These are phyloP conservation scores for Acleris literana DNA, from an alignment of 2,888 invertebrate genomes.

Conservation along the genomic window DNA sequence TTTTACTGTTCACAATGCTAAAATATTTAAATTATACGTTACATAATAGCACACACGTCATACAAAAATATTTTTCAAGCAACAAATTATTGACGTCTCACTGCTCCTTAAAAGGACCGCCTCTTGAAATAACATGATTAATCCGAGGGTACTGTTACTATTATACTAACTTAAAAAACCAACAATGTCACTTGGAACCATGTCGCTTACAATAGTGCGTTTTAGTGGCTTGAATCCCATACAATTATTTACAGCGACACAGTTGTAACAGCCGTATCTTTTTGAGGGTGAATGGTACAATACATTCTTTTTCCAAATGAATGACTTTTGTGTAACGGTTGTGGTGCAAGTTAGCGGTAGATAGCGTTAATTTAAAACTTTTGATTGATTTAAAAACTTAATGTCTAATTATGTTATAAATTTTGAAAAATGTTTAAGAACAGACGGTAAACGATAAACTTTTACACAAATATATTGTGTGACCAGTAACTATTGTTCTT, in stretches of 20 bases:
- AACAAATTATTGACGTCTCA: constrained; percentile 65
- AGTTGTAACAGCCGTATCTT: constrained; percentile 22
- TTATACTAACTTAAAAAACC: constrained; percentile 65
- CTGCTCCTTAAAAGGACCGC: constrained; percentile 54
- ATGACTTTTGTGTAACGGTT: constrained; percentile 56
- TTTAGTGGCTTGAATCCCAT: background rate
- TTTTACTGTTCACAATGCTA: constrained; percentile 7
- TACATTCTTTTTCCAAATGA: constrained; percentile 56
- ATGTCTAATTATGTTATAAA: too few species aligned
- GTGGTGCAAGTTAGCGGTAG: constrained; percentile 44
- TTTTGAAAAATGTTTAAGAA: too few species aligned
- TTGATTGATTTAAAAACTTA: too few species aligned
- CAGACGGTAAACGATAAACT: too few species aligned
- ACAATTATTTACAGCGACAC: constrained; percentile 14
- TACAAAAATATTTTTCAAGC: constrained; percentile 58
- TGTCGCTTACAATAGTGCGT: constrained; percentile 3
- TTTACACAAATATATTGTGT: too few species aligned
- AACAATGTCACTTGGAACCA: constrained; percentile 20
- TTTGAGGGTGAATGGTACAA: constrained; percentile 32
- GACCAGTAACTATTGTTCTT: too few species aligned
- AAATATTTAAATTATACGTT: constrained; percentile 42
- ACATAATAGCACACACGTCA: constrained; percentile 34
- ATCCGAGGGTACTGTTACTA: constrained; percentile 59
- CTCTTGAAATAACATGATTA: constrained; percentile 75
- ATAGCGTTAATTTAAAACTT: constrained; percentile 16